Conservation (phyloP, 2,113 vertebrate genomes). For the Channa maculata region DNA sequence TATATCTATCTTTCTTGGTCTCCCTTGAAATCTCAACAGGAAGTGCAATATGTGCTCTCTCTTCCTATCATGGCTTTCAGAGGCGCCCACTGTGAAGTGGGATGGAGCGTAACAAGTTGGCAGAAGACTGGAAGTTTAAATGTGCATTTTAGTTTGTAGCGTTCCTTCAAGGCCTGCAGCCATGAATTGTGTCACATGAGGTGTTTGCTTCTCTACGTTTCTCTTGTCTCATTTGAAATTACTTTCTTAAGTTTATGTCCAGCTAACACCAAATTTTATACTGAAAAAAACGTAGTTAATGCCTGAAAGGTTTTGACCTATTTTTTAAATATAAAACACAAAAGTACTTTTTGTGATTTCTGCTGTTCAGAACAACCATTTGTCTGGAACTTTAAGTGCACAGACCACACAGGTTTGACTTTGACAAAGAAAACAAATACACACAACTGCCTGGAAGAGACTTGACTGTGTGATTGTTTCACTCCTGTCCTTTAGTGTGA, state of each 20-base stretch:
- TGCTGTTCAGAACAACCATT: constrained; percentile 11
- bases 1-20: constrained; percentile 56
- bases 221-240: constrained; percentile 11
- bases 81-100: constrained; percentile 39
- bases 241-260: neutral
- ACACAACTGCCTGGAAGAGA: neutral
- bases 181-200: constrained; percentile 31
- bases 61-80: constrained; percentile 46
- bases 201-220: constrained; percentile 21
- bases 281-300: neutral
- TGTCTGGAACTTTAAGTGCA: constrained; percentile 45
- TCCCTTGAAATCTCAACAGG: constrained; percentile 57
- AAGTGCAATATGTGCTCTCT: constrained; percentile 59
- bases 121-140: constrained; percentile 44
- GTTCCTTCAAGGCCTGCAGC: constrained; percentile 40
- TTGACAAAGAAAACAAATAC: constrained; percentile 37
- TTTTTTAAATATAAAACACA: neutral
- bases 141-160: constrained; percentile 49
- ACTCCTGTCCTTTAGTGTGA: constrained; percentile 7
- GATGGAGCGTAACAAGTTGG: constrained; percentile 49
- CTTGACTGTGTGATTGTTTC: neutral
- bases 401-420: constrained; percentile 32
- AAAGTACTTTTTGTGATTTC: too few relatives aligned
- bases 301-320: neutral
- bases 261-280: neutral